Evolutionary conservation across 2,888 invertebrate genomes (phyloP), one percentile per base, ranked within the genome.

Genomic region (Latheticus oryzae): DNA sequence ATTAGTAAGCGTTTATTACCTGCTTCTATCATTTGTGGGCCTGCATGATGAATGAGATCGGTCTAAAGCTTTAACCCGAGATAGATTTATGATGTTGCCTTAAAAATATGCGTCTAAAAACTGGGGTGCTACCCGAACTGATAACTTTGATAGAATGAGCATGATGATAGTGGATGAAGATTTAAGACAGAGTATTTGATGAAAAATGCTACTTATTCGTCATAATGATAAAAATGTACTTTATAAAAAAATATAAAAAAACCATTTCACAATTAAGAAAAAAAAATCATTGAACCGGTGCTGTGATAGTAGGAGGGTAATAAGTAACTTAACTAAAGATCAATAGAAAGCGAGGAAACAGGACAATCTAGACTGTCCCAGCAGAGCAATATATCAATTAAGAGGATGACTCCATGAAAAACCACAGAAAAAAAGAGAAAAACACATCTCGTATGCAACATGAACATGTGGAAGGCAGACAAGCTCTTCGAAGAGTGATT

Each of bases 351-450:
- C 9, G 4, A 12, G 47, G 28, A 54, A 23, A 53, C 60, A 52
- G 62, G 54, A 58, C 55, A 48, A 45, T 59, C 40, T 42, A 61
- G 57, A 61, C 62, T n/a, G 70, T 70, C 71, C 73, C 73, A 63
- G 65, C 65, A 69, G 73, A 62, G 71, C 70, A 62, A 73, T 75
- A 72, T 72, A 73, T 75, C 75, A 75, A 75, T 75, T 75, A 73
- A 51, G 65, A n/a, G 62, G 35, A 53, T 60, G 62, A 65, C 65
- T 62, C 59, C 63, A 61, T 62, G 64, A 64, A 71, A n/a, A n/a
- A n/a, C n/a, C n/a, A n/a, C n/a, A n/a, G n/a, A n/a, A n/a, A n/a
- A n/a, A n/a, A n/a, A n/a, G n/a, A 72, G 72, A 72, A 68, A 30
- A 32, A 30, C 30, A 21, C 13, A 13, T 16, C 24, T 23, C 13